Evolutionary conservation across 2,113 vertebrate genomes (phyloP).

Genomic region (Sporophila hypoxantha): DNA sequence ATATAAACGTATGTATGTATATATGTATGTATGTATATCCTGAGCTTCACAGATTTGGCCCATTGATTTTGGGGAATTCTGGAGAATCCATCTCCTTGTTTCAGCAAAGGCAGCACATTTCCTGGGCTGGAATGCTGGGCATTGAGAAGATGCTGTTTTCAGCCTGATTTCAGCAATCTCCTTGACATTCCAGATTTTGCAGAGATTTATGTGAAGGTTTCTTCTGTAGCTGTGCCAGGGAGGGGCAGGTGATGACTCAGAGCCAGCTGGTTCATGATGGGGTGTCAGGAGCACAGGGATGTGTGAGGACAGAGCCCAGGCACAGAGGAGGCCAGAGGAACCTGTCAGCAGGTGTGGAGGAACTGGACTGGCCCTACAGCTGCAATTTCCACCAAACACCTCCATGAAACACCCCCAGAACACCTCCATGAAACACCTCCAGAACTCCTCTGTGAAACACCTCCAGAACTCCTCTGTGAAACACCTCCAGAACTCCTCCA

Average conservation of each 20-base stretch:
- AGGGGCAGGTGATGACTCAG: not conserved
- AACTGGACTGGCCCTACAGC: not conserved
- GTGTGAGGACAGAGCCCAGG: not conserved
- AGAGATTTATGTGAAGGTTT: not conserved
- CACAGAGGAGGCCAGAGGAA: not conserved
- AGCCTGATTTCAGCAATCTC: not conserved
- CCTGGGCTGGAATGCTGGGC: not conserved
- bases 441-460: too few species aligned
- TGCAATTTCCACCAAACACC: not conserved
- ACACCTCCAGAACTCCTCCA: too few species aligned
- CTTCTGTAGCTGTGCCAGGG: not conserved
- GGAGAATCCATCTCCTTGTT: not conserved
- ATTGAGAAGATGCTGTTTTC: not conserved
- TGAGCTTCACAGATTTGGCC: not conserved
- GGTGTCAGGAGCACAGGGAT: not conserved
- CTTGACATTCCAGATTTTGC: not conserved
- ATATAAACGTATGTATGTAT: accelerated
- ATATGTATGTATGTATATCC: too few species aligned
- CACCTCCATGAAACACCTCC: too few species aligned
- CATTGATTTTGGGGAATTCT: not conserved
- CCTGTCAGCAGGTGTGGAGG: not conserved
- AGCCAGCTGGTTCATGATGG: not conserved
- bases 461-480: too few species aligned
- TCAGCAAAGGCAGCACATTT: not conserved
- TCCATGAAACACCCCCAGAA: not conserved